Conservation (phyloP, 2,113 vertebrate genomes). For the Pelmatolapia mariae region DNA sequence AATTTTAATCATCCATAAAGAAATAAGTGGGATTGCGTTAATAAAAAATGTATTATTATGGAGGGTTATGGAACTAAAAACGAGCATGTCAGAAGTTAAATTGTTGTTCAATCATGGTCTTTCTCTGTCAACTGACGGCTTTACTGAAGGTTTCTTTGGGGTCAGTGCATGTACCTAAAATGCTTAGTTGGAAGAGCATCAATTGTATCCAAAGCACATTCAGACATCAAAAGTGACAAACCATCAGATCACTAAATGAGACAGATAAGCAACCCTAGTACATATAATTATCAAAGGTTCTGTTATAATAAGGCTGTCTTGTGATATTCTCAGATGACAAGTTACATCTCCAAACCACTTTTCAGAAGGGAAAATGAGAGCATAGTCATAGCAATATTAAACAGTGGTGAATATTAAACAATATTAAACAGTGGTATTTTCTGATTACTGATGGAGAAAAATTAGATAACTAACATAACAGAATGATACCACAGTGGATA, state of each 20-base stretch:
- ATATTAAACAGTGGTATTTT: not conserved
- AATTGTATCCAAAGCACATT: not conserved
- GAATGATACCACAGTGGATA: not conserved
- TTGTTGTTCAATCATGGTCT: not conserved
- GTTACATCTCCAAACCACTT: not conserved
- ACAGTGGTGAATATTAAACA: not conserved
- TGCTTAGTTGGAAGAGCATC: not conserved
- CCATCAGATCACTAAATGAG: not conserved
- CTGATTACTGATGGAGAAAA: not conserved
- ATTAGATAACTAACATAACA: not conserved
- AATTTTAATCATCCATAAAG: not conserved
- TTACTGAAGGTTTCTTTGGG: not conserved
- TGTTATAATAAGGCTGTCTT: not conserved
- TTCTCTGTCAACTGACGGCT: not conserved
- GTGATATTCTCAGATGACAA: not conserved
- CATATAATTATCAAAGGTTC: not conserved
- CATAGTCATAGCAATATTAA: not conserved
- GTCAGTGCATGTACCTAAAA: not conserved
- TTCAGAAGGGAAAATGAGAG: not conserved
- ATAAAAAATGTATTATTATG: not conserved
- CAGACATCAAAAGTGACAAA: not conserved
- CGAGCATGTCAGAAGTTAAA: not conserved
- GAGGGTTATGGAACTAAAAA: not conserved
- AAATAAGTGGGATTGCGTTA: not conserved
- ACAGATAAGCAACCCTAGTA: not conserved